Conservation (phyloP, 1,140 invertebrate species). For the Cotesia glomerata region DNA sequence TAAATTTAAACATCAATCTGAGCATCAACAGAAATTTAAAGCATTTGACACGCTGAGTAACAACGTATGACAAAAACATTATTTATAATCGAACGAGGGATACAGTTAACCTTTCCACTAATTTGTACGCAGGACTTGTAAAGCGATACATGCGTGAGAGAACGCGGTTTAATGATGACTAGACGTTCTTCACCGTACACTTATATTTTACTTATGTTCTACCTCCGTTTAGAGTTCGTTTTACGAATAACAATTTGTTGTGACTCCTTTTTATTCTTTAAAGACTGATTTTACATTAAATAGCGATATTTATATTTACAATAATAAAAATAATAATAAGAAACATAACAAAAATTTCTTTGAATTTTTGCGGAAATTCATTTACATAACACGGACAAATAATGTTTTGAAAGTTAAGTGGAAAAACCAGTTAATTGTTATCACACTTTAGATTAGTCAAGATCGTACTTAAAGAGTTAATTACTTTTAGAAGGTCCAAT, state of each 20-base stretch:
- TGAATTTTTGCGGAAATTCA: slow-evolving; percentile 3
- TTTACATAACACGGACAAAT: background rate
- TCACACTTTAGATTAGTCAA: slow-evolving; percentile 1
- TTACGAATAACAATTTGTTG: slow-evolving; percentile 12
- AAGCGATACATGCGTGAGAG: slow-evolving; percentile 16
- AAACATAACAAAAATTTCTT: background rate
- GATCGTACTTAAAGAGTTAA: slow-evolving; percentile 9
- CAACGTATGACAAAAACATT: slow-evolving; percentile 10
- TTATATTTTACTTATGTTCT: background rate
- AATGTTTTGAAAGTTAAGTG: background rate
- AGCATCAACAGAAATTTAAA: no score
- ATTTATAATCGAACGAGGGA: background rate
- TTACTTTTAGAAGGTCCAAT: background rate
- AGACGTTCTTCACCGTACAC: background rate
- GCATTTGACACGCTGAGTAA: background rate
- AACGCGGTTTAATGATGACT: slow-evolving; percentile 7
- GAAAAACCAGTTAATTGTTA: slow-evolving; percentile 16
- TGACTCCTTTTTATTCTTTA: background rate
- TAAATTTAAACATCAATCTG: no score
- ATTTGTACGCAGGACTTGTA: slow-evolving; percentile 24
- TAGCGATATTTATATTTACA: background rate
- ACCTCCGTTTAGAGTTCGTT: background rate
- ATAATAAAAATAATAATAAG: background rate
- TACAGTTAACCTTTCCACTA: slow-evolving; percentile 32
- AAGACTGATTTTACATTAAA: background rate